Conservation (phyloP, 2,888 invertebrate species). For the Sceliomorpha sp. region DNA sequence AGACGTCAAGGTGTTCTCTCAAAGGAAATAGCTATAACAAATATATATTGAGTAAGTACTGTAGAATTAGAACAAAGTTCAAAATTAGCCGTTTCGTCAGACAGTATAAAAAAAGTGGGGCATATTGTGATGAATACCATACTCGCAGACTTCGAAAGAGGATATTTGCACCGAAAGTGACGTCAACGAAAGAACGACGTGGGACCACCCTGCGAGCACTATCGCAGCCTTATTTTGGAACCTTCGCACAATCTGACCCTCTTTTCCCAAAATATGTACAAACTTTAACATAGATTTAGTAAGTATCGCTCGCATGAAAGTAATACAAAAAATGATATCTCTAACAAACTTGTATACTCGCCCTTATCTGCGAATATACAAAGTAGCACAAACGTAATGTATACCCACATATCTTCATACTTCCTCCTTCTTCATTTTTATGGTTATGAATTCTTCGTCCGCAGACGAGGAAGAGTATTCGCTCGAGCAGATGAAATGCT, state of each 20-base stretch:
- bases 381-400: no score
- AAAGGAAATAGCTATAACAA: slow-evolving; percentile 22
- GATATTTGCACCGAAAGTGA: slow-evolving; percentile 77
- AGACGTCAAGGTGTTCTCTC: slow-evolving; percentile 11
- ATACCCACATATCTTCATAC: no score
- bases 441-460: slow-evolving; percentile 51
- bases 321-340: no score
- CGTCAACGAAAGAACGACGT: slow-evolving; percentile 76
- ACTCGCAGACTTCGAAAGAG: slow-evolving; percentile 68
- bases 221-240: no score
- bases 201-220: slow-evolving; percentile 77
- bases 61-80: slow-evolving; percentile 14
- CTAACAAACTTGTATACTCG: no score
- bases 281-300: no score
- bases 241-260: no score
- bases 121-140: slow-evolving; percentile 56
- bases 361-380: no score
- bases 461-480: slow-evolving; percentile 37
- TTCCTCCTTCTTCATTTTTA: no score
- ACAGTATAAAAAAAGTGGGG: slow-evolving; percentile 61
- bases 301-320: no score
- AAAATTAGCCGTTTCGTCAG: slow-evolving; percentile 62
- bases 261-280: no score
- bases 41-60: no score
- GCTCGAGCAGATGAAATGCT: slow-evolving; percentile 45